Evolutionary conservation across 2,797 vertebrate species (phyloP).

Genomic region (Pantherophis alleghaniensis): DNA sequence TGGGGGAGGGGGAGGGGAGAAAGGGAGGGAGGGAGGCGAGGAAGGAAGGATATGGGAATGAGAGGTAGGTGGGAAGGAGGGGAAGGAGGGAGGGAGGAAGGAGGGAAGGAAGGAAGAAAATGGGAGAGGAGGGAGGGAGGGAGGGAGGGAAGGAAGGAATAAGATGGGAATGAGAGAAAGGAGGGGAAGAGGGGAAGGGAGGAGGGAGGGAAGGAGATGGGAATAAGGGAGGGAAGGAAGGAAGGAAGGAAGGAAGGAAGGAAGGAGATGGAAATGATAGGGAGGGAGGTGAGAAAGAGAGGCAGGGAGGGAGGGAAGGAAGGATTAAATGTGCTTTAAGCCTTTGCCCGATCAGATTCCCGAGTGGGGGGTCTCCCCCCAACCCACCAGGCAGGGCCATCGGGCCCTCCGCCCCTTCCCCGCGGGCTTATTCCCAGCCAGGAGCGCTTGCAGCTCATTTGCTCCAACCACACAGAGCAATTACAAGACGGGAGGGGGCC

Average conservation of each 20-base stretch:
- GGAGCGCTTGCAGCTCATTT: background rate
- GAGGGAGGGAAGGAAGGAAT: background rate
- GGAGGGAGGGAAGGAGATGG: too few relatives aligned
- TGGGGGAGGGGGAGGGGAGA: background rate
- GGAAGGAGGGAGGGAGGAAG: too few relatives aligned
- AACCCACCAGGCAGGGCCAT: background rate
- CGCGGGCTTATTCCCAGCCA: background rate
- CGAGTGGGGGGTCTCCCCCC: background rate
- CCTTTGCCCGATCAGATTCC: background rate
- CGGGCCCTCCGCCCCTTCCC: background rate
- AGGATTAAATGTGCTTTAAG: background rate
- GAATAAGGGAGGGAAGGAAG: background rate
- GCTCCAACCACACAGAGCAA: background rate
- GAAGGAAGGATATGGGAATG: too few relatives aligned
- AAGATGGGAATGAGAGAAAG: background rate
- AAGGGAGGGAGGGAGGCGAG: too few relatives aligned
- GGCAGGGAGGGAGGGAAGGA: background rate
- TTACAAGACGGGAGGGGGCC: accelerated
- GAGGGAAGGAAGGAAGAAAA: background rate
- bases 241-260: too few relatives aligned
- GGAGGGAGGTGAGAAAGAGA: background rate
- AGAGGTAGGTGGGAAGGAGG: too few relatives aligned
- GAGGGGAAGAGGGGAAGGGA: too few relatives aligned
- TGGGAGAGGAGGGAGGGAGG: too few relatives aligned
- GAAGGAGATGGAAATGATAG: background rate